These are phyloP conservation scores for Apocheima hispidaria DNA, from an alignment of 2,888 invertebrate genomes.

Conservation along the genomic window DNA sequence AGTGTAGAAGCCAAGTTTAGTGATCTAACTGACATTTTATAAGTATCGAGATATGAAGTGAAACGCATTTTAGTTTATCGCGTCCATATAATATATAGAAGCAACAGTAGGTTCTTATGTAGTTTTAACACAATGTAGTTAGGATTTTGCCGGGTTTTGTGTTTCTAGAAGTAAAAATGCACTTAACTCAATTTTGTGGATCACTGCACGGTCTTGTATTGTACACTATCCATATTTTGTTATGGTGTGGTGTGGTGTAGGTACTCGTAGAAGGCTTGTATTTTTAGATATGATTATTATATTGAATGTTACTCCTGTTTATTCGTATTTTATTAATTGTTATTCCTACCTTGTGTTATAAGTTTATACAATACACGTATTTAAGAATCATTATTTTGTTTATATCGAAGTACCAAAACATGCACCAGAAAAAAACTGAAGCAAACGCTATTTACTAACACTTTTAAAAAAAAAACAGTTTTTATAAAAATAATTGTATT, in stretches of 20 bases:
- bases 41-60: too few species aligned
- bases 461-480: background rate
- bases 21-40: too few species aligned
- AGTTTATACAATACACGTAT: slow-evolving; percentile 20
- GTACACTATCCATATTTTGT: background rate
- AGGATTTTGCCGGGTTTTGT: too few species aligned
- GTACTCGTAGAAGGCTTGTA: background rate
- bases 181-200: too few species aligned
- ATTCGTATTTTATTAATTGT: slow-evolving; percentile 21
- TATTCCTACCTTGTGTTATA: slow-evolving; percentile 12
- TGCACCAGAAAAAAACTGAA: background rate
- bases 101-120: too few species aligned
- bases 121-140: too few species aligned
- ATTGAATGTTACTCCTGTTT: slow-evolving; percentile 20
- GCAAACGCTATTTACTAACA: background rate
- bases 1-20: too few species aligned
- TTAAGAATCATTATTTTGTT: background rate
- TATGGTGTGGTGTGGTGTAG: background rate
- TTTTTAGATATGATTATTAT: slow-evolving; percentile 17
- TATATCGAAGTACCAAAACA: background rate
- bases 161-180: too few species aligned
- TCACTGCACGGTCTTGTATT: background rate
- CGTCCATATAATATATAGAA: too few species aligned
- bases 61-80: too few species aligned
- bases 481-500: slow-evolving; percentile 27